Conservation (phyloP, 1,140 invertebrate genomes). For the Bathynomus jamesi region DNA sequence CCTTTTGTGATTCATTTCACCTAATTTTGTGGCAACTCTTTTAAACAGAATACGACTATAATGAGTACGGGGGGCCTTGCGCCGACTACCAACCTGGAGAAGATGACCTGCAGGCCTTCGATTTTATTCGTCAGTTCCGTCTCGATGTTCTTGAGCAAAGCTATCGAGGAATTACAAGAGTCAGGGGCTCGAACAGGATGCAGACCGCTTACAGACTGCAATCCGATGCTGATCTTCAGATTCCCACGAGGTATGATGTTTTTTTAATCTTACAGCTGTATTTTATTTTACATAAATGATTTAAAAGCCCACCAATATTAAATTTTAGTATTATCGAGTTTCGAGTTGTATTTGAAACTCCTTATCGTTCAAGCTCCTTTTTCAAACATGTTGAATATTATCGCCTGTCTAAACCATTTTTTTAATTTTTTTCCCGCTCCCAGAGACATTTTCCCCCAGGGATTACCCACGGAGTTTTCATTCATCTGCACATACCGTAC, state of each 20-base stretch:
- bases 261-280: background rate
- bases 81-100: slow-evolving; percentile 58
- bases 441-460: slow-evolving; percentile 58
- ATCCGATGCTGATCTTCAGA: slow-evolving; percentile 57
- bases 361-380: background rate
- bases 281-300: no score
- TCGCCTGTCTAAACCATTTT: no score
- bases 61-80: slow-evolving; percentile 47
- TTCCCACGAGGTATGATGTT: slow-evolving; percentile 55
- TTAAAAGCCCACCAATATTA: no score
- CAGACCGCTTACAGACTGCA: slow-evolving; percentile 70
- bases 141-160: slow-evolving; percentile 56
- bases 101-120: slow-evolving; percentile 65
- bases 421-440: background rate
- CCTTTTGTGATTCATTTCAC: no score
- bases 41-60: no score
- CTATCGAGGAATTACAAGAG: slow-evolving; percentile 56
- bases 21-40: no score
- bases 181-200: slow-evolving; percentile 61
- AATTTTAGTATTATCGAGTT: no score
- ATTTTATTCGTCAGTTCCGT: slow-evolving; percentile 65
- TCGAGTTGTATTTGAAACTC: background rate
- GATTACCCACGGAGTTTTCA: slow-evolving; percentile 62
- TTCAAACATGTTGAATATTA: no score
- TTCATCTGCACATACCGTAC: slow-evolving; percentile 59